These are phyloP conservation scores for Sebastes cheni DNA, from an alignment of 2,797 vertebrate species.

Conservation along the genomic window DNA sequence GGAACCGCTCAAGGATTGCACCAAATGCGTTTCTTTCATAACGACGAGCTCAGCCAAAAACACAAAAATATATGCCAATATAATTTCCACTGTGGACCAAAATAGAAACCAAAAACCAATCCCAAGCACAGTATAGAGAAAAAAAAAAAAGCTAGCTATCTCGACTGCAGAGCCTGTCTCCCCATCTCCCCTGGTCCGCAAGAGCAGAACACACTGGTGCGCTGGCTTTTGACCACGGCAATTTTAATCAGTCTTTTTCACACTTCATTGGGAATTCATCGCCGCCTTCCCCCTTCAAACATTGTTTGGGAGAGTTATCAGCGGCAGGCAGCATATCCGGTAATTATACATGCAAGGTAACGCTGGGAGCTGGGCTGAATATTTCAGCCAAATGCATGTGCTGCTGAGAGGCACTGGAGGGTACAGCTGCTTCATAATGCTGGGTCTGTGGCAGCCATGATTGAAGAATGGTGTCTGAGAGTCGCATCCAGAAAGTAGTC, in stretches of 20 bases:
- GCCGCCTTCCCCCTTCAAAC: slow-evolving; percentile 82
- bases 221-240: slow-evolving; percentile 82
- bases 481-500: slow-evolving; percentile 31
- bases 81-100: slow-evolving; percentile 43
- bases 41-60: slow-evolving; percentile 29
- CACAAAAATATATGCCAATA: slow-evolving; percentile 37
- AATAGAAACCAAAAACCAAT: slow-evolving; percentile 66
- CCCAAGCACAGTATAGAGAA: slow-evolving; percentile 23
- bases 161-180: slow-evolving; percentile 69
- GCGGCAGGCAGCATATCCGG: slow-evolving; percentile 83
- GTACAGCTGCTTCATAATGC: slow-evolving; percentile 69
- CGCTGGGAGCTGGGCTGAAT: slow-evolving; percentile 77
- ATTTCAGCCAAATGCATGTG: slow-evolving; percentile 79
- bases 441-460: slow-evolving; percentile 54
- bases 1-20: neutral
- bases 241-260: slow-evolving; percentile 88
- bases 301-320: slow-evolving; percentile 87
- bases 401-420: slow-evolving; percentile 73
- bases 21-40: neutral
- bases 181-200: slow-evolving; percentile 72
- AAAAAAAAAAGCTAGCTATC: slow-evolving; percentile 57
- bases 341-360: slow-evolving; percentile 86
- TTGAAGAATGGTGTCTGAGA: slow-evolving; percentile 53
- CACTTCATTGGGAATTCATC: slow-evolving; percentile 87
- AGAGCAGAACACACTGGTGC: slow-evolving; percentile 80